Evolutionary conservation across 2,797 vertebrate species (phyloP).

Genomic region (Ctenopoma multispine): DNA sequence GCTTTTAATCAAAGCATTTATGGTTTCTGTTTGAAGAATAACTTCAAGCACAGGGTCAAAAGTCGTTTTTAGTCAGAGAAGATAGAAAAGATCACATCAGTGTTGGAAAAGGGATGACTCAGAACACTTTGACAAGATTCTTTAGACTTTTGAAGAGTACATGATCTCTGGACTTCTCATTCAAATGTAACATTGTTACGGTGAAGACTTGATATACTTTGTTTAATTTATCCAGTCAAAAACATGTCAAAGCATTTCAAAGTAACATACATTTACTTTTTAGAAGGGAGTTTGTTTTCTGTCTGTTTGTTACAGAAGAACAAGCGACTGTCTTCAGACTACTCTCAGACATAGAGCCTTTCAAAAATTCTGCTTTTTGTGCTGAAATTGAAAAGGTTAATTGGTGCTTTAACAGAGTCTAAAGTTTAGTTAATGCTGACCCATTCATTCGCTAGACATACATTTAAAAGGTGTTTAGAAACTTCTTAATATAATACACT

Average conservation of each 20-base stretch:
- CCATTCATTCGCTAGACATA: conserved; percentile 4
- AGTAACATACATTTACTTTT: no score
- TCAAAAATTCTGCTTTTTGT: conserved; percentile 1
- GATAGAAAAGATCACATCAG: not conserved
- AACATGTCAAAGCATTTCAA: no score
- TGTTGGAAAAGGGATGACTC: not conserved
- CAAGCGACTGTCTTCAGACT: conserved; percentile 17
- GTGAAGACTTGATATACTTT: no score
- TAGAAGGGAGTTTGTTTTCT: conserved; percentile 3
- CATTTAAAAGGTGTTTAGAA: no score
- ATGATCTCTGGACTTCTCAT: no score
- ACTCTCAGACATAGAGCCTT: not conserved
- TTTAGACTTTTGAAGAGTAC: no score
- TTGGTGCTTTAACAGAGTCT: conserved; percentile 23
- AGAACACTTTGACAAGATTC: no score
- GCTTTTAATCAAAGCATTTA: not conserved
- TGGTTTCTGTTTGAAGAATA: not conserved
- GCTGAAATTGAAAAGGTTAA: conserved; percentile 25
- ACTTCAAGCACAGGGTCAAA: not conserved
- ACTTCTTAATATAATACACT: no score
- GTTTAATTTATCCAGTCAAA: no score
- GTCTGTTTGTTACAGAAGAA: conserved; percentile 4
- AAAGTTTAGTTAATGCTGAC: conserved; percentile 18
- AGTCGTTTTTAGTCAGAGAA: not conserved
- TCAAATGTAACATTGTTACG: no score